phyloP scores from a whole-genome alignment of 1,140 invertebrate species.

The Zaprionus kolodkinae region DNA sequence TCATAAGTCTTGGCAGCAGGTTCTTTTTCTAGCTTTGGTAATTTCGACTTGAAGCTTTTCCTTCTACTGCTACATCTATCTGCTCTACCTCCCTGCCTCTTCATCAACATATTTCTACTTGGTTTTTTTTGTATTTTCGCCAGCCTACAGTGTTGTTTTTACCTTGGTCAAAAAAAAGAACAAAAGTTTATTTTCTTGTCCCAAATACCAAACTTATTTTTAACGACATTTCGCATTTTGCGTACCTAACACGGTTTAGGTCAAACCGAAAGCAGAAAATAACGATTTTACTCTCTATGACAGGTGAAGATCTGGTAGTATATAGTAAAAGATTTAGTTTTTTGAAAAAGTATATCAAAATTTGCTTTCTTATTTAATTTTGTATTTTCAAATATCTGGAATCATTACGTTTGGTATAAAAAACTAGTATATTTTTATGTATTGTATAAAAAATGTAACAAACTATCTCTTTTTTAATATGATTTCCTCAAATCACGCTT shows the following conservation, averaged over 20 bases:
- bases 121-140: constrained; percentile 5
- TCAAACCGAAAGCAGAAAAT: neutral
- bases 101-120: neutral
- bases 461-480: no score
- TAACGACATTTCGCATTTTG: constrained; percentile 12
- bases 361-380: no score
- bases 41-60: constrained; percentile 66
- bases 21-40: constrained; percentile 73
- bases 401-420: no score
- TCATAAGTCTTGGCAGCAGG: constrained; percentile 75
- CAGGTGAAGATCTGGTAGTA: no score
- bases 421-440: no score
- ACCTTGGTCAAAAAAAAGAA: constrained; percentile 11
- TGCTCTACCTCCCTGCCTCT: neutral
- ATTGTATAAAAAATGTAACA: no score
- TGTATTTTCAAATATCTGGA: no score
- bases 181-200: constrained; percentile 17
- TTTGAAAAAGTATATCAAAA: no score
- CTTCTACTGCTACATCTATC: constrained; percentile 15
- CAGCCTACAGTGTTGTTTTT: constrained; percentile 15
- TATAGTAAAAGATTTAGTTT: no score
- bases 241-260: neutral
- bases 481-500: no score
- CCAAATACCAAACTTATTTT: constrained; percentile 25
- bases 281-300: neutral